phyloP scores from a whole-genome alignment of 2,888 invertebrate genomes.

The Exocentrus adspersus region DNA sequence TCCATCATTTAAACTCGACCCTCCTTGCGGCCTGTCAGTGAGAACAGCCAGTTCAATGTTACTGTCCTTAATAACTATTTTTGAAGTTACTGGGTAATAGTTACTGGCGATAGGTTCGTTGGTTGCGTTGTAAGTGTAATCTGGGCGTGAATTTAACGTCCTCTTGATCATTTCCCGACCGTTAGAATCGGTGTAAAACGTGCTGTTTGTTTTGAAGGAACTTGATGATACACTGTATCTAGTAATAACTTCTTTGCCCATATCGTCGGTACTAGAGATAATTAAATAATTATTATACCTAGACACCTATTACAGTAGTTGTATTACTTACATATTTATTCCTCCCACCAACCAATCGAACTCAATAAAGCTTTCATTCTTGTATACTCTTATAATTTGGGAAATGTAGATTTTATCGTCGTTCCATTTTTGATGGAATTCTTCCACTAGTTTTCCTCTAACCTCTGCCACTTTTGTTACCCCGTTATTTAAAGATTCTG shows the following conservation, averaged over 20 bases:
- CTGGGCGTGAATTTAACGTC: conserved; percentile 67
- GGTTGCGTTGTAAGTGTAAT: conserved; percentile 43
- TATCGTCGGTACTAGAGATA: conserved; percentile 22
- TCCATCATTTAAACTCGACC: conserved; percentile 67
- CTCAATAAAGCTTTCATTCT: conserved; percentile 69
- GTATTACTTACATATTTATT: conserved; percentile 69
- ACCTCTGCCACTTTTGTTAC: conserved; percentile 10
- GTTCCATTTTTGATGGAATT: conserved; percentile 69
- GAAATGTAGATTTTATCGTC: conserved; percentile 79
- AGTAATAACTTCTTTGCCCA: conserved; percentile 76
- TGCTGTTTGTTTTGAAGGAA: conserved; percentile 42
- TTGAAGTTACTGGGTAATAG: conserved; percentile 79
- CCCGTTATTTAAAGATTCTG: conserved; percentile 17
- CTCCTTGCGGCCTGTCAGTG: conserved; percentile 71
- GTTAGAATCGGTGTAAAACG: conserved; percentile 83
- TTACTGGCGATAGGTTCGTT: conserved; percentile 73
- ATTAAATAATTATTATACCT: background rate
- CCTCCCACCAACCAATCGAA: conserved; percentile 83
- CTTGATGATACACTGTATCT: conserved; percentile 65
- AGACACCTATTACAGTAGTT: no score
- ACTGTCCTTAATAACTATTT: conserved; percentile 68
- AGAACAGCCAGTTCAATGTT: conserved; percentile 66
- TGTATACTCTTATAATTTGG: conserved; percentile 76
- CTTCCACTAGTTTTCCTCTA: conserved; percentile 46
- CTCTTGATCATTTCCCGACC: conserved; percentile 77